A percentile compares a stretch with the other conserved stretches of the same genome.
phyloP scores from a whole-genome alignment of 2,888 invertebrate species.

The Phanerotoma sp. region DNA sequence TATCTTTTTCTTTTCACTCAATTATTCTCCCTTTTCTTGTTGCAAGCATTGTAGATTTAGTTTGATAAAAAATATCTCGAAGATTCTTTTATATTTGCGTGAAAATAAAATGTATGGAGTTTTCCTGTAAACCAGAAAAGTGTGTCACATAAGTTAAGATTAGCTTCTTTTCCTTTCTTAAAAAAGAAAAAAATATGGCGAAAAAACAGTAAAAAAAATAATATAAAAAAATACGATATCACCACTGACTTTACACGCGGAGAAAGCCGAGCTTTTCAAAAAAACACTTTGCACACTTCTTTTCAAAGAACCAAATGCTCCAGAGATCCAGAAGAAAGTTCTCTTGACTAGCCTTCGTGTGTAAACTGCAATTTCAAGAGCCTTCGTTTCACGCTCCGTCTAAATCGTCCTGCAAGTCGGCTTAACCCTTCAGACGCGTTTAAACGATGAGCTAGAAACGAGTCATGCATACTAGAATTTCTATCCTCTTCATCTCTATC shows the following conservation, averaged over 20 bases:
- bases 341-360: slow-evolving; percentile 5
- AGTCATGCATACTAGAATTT: slow-evolving; percentile 13
- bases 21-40: not conserved
- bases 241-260: not conserved
- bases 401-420: slow-evolving; percentile 4
- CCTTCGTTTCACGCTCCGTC: slow-evolving; percentile 18
- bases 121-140: slow-evolving; percentile 2
- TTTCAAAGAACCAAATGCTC: not conserved
- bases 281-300: not conserved
- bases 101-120: not conserved
- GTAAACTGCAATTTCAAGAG: slow-evolving; percentile 22
- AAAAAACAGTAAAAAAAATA: not conserved
- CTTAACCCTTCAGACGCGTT: slow-evolving; percentile 16
- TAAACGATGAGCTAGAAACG: slow-evolving; percentile 10
- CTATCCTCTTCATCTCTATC: slow-evolving; percentile 11
- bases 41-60: too few species aligned
- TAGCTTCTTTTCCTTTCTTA: not conserved
- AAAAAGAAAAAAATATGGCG: too few species aligned
- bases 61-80: too few species aligned
- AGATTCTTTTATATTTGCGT: not conserved
- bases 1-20: too few species aligned
- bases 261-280: not conserved
- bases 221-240: slow-evolving; percentile 7
- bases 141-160: slow-evolving; percentile 7
- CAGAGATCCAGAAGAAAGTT: not conserved